Evolutionary conservation across 2,797 vertebrate genomes (phyloP).

Genomic region (Lacerta bilineata): DNA sequence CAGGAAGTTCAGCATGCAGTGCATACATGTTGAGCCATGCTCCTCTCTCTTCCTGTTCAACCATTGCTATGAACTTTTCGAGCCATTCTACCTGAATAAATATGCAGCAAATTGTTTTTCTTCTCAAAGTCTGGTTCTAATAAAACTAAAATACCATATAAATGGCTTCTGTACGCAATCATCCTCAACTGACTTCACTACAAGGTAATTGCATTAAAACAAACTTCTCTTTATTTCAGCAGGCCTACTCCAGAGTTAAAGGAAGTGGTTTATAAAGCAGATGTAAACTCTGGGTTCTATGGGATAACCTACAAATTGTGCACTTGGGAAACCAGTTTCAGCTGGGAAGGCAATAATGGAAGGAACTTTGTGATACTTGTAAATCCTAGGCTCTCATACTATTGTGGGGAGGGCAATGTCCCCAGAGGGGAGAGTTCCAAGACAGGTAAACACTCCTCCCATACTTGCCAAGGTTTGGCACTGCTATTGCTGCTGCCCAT

Average conservation of each 20-base stretch:
- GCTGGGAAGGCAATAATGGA: fast-evolving
- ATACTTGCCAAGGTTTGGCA: slow-evolving; percentile 6
- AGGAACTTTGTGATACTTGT: background rate
- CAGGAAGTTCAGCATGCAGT: background rate
- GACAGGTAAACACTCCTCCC: background rate
- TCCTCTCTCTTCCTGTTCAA: background rate
- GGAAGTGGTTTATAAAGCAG: slow-evolving; percentile 16
- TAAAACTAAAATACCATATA: slow-evolving; percentile 5
- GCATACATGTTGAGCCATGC: background rate
- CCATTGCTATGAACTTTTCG: background rate
- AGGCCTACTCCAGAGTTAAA: slow-evolving; percentile 11
- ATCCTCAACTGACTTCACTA: background rate
- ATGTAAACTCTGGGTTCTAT: background rate
- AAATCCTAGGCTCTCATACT: background rate
- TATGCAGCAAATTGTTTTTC: background rate
- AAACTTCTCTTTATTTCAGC: background rate
- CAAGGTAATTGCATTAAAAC: background rate
- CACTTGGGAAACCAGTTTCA: background rate
- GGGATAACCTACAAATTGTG: background rate
- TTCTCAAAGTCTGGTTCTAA: background rate
- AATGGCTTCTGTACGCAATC: background rate
- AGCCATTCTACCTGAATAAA: background rate
- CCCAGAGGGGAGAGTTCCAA: background rate
- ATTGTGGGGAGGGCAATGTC: background rate
- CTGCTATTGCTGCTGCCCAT: background rate